phyloP scores from a whole-genome alignment of 2,797 vertebrate genomes.

The Eospalax fontanierii region DNA sequence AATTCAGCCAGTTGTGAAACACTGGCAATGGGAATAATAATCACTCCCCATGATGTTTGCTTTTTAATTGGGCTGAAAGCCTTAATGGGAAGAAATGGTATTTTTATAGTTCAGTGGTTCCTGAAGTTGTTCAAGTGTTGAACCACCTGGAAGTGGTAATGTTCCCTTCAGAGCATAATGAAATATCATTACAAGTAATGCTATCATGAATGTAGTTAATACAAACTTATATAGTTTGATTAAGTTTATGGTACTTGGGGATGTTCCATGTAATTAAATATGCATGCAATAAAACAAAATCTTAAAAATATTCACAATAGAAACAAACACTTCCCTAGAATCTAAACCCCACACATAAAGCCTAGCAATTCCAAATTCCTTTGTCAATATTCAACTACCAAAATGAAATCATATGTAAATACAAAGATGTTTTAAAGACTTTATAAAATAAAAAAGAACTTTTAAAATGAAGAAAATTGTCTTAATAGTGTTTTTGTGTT shows the following conservation, averaged over 20 bases:
- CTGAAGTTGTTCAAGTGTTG: constrained; percentile 47
- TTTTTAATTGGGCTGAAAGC: constrained; percentile 63
- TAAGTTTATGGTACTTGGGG: constrained; percentile 57
- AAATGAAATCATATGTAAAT: neutral
- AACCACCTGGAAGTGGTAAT: constrained; percentile 64
- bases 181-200: constrained; percentile 70
- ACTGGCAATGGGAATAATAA: constrained; percentile 45
- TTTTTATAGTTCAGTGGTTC: constrained; percentile 69
- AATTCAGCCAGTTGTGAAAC: constrained; percentile 61
- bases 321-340: neutral
- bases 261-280: constrained; percentile 64
- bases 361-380: neutral
- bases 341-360: neutral
- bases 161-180: constrained; percentile 62
- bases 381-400: neutral
- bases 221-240: constrained; percentile 62
- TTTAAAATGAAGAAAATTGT: neutral
- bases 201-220: constrained; percentile 31
- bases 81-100: constrained; percentile 52
- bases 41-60: neutral
- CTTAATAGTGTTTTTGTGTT: neutral
- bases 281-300: neutral
- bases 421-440: neutral
- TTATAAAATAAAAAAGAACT: neutral
- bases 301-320: neutral